phyloP scores from a whole-genome alignment of 64 coral and sea anemone species.

The Dendronephthya gigantea region DNA sequence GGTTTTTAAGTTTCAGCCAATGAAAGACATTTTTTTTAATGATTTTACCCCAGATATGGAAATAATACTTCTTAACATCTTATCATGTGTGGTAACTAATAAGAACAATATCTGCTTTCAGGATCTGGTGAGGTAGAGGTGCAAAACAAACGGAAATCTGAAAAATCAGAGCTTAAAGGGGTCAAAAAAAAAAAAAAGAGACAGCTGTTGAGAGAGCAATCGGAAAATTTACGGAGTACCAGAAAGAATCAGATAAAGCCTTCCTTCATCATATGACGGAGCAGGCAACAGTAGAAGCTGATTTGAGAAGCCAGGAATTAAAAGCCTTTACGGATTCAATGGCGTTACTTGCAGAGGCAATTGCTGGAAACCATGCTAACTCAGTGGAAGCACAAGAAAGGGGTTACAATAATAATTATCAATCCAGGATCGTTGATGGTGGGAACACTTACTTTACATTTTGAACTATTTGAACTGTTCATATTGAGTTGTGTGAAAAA shows the following conservation, averaged over 20 bases:
- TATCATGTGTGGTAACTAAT: too few species aligned
- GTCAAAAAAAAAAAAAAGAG: background rate
- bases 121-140: too few species aligned
- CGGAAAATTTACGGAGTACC: background rate
- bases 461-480: too few species aligned
- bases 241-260: conserved; percentile 1
- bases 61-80: too few species aligned
- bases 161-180: background rate
- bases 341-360: conserved; percentile 13
- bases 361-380: conserved; percentile 19
- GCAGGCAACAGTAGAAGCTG: conserved; percentile 8
- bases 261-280: background rate
- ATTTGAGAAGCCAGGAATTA: conserved; percentile 12
- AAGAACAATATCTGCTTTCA: too few species aligned
- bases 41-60: too few species aligned
- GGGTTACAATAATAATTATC: background rate
- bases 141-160: background rate
- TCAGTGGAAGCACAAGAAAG: background rate
- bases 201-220: conserved; percentile 3
- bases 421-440: background rate
- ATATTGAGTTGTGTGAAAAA: too few species aligned
- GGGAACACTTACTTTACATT: background rate
- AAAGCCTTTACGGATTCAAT: conserved; percentile 23
- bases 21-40: too few species aligned
- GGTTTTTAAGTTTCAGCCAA: too few species aligned